Evolutionary conservation across 2,888 invertebrate genomes (phyloP).

Genomic region (Agonopterix arenella): DNA sequence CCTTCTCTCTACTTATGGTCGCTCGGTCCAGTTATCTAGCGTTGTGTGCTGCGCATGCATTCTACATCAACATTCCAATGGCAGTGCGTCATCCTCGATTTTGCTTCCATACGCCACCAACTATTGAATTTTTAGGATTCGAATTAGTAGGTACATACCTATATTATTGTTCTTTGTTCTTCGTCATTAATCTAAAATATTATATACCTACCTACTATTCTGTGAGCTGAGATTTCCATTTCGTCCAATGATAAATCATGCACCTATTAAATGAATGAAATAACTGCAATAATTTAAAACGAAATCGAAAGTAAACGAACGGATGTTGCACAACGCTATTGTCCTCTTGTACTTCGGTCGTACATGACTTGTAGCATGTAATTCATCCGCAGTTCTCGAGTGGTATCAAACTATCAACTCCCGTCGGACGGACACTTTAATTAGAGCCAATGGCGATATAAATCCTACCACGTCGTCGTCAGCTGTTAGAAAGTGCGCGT

Average conservation of each 20-base stretch:
- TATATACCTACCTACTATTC: too few relatives aligned
- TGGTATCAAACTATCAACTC: constrained; percentile 22
- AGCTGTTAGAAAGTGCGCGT: constrained; percentile 59
- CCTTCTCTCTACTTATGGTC: constrained; percentile 24
- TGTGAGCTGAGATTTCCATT: constrained; percentile 6
- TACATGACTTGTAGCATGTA: constrained; percentile 29
- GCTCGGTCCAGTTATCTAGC: constrained; percentile 41
- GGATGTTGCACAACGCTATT: constrained; percentile 54
- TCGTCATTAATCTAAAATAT: too few relatives aligned
- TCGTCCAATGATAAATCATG: constrained; percentile 28
- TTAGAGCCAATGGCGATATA: constrained; percentile 56
- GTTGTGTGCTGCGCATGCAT: constrained; percentile 51
- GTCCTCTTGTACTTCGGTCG: constrained; percentile 36
- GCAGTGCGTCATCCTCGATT: constrained; percentile 49
- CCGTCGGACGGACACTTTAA: constrained; percentile 46
- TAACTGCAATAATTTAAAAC: constrained; percentile 35
- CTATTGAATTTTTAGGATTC: constrained; percentile 29
- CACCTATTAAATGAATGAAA: constrained; percentile 23
- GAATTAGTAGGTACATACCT: too few relatives aligned
- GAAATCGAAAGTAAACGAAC: constrained; percentile 48
- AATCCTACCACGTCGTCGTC: constrained; percentile 45
- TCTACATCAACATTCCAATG: constrained; percentile 64
- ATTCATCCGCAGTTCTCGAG: constrained; percentile 39
- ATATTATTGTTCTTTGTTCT: too few relatives aligned
- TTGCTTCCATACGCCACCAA: not conserved